Evolutionary conservation across 2,888 invertebrate species (phyloP).

Genomic region (Iselma pallidipennis): DNA sequence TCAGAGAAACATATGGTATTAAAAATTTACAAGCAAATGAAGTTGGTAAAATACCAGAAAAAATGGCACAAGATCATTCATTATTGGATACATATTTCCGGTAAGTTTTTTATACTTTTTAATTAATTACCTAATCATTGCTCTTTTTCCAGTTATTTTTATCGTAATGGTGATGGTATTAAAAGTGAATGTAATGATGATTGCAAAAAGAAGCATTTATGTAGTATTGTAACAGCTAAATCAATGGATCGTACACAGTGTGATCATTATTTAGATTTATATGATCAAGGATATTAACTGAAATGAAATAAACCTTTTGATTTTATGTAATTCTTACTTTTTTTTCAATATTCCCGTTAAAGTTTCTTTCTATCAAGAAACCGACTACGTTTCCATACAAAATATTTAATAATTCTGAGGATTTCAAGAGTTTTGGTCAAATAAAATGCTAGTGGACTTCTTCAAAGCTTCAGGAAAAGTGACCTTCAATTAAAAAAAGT

Average conservation of each 20-base stretch:
- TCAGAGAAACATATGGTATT: conserved; percentile 67
- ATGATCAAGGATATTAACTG: conserved; percentile 12
- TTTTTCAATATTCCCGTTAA: too few relatives aligned
- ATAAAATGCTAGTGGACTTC: too few relatives aligned
- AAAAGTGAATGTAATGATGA: conserved; percentile 35
- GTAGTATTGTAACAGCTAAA: conserved; percentile 62
- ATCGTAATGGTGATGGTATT: conserved; percentile 33
- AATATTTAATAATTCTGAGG: too few relatives aligned
- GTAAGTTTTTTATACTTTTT: conserved; percentile 64
- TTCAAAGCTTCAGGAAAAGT: too few relatives aligned
- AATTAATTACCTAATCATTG: background rate
- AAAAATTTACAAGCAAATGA: conserved; percentile 66
- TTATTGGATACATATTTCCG: conserved; percentile 51
- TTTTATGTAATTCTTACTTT: too few relatives aligned
- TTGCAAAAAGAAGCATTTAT: conserved; percentile 52
- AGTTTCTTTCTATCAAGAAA: too few relatives aligned
- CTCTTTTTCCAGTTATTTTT: conserved; percentile 33
- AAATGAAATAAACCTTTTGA: conserved; percentile 2
- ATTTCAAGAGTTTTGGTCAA: too few relatives aligned
- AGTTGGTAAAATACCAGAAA: conserved; percentile 63
- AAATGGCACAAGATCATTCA: conserved; percentile 61
- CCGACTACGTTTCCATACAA: too few relatives aligned
- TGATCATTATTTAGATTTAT: conserved; percentile 36
- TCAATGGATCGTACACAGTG: conserved; percentile 56
- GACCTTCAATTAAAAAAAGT: too few relatives aligned